Evolutionary conservation across 2,797 vertebrate species (phyloP), one percentile per base, ranked within the genome.

Genomic region (Enteromius radiatus): DNA sequence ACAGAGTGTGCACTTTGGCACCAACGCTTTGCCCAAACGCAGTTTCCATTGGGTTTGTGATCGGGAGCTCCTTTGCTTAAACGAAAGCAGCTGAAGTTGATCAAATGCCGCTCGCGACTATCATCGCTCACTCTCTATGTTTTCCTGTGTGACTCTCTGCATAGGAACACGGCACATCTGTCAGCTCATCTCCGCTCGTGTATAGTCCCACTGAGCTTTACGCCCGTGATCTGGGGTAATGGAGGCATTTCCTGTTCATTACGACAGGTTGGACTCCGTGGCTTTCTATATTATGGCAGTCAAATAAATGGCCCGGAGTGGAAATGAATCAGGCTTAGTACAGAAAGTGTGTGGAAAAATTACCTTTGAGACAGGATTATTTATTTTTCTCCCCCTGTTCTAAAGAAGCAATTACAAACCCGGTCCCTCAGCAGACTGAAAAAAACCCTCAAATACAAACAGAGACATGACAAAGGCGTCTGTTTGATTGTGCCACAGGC

Each of bases 241-340:
- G 87, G 85, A 87, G 87, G 89, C 85, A 89, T 87, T 75, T 67
- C 78, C 85, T 78, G 88, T 86, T 90, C 89, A 91, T 91, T 90
- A 91, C 83, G 87, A 74, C 47, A 80, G 78, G 73, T 84, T 80
- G 79, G 85, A 91, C 79, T 88, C 87, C 81, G 17, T 89, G 87
- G 84, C 89, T 86, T 85, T 88, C 78, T 85, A 85, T 90, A 86
- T 87, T 80, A 78, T 75, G 80, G 83, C 86, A 91, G 88, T 89
- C 87, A 82, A 80, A 85, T 63, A 77, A 80, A 71, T 68, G 78
- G 23, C 52, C 69, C 31, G 61, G 61, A 23, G 63, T 78, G 77
- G 52, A 87, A 86, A 87, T 86, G 74, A 87, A 59, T 81, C 83
- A 83, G 81, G 71, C 21, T 82, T 54, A 80, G 49, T 64, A 54